Conservation (phyloP, 2,888 invertebrate species). For the Catocala nupta region DNA sequence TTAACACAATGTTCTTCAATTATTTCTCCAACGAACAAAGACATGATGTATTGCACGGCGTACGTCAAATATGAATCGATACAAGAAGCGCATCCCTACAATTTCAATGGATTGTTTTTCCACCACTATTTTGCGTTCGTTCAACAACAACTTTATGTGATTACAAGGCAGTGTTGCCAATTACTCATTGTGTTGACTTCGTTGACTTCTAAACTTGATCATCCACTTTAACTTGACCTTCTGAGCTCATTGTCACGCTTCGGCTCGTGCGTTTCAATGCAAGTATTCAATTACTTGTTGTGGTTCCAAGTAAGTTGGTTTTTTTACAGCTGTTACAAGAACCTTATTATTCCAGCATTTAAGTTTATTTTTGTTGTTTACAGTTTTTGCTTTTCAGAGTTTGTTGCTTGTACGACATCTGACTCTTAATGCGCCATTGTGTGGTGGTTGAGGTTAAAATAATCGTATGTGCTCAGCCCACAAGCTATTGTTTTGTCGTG, state of each 20-base stretch:
- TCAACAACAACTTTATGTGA: slow-evolving; percentile 47
- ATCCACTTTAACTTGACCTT: slow-evolving; percentile 57
- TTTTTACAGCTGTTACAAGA: slow-evolving; percentile 37
- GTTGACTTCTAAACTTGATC: slow-evolving; percentile 54
- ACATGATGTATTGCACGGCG: not conserved
- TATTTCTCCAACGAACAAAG: slow-evolving; percentile 22
- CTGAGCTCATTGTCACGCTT: slow-evolving; percentile 48
- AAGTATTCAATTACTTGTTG: slow-evolving; percentile 50
- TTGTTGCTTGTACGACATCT: slow-evolving; percentile 41
- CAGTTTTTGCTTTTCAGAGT: slow-evolving; percentile 37
- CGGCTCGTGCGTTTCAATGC: slow-evolving; percentile 41
- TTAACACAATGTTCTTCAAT: slow-evolving; percentile 22
- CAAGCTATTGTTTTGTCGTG: slow-evolving; percentile 69
- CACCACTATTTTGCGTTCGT: slow-evolving; percentile 26
- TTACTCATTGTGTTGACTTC: slow-evolving; percentile 64
- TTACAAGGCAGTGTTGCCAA: slow-evolving; percentile 53
- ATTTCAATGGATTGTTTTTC: slow-evolving; percentile 43
- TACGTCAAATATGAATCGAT: not conserved
- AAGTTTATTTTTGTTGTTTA: slow-evolving; percentile 52
- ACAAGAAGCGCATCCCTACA: slow-evolving; percentile 23
- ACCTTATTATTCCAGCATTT: slow-evolving; percentile 47
- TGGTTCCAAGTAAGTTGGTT: slow-evolving; percentile 48
- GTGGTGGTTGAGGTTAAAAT: slow-evolving; percentile 55
- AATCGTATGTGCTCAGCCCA: slow-evolving; percentile 66
- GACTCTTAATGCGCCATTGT: slow-evolving; percentile 63